Conservation (phyloP, 1,140 invertebrate species). For the Amyelois transitella region DNA sequence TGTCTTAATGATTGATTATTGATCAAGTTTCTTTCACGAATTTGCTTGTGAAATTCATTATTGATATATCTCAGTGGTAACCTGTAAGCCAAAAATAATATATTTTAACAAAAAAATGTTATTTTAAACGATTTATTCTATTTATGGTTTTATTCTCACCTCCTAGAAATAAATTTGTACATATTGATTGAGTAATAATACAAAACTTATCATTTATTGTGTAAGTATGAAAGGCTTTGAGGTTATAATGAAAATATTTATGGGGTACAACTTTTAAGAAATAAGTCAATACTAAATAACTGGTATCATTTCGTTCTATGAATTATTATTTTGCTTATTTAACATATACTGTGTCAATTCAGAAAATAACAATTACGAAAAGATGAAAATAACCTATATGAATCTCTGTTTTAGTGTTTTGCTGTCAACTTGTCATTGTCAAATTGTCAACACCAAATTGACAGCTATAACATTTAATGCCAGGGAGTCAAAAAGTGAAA, state of each 20-base stretch:
- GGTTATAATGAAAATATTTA: not conserved
- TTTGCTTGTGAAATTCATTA: slow-evolving; percentile 25
- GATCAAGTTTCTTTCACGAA: slow-evolving; percentile 12
- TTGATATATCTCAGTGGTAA: slow-evolving; percentile 32
- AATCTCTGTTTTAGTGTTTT: no score
- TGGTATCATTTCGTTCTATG: no score
- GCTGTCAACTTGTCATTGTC: no score
- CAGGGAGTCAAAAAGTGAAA: no score
- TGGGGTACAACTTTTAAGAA: not conserved
- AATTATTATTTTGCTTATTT: no score
- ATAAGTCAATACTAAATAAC: no score
- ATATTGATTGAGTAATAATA: slow-evolving; percentile 20
- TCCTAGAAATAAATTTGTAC: slow-evolving; percentile 41
- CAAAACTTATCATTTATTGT: not conserved
- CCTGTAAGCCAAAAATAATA: slow-evolving; percentile 20
- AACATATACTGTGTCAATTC: no score
- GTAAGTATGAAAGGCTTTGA: not conserved
- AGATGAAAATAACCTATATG: no score
- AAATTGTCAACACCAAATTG: no score
- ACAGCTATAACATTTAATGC: no score
- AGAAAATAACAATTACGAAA: no score
- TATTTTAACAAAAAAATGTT: not conserved
- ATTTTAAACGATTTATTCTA: slow-evolving; percentile 3
- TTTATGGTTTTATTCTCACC: slow-evolving; percentile 20
- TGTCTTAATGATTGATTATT: slow-evolving; percentile 24